Evolutionary conservation across 53 echinoderm and acorn worm genomes (phyloP).

Genomic region (Paelopatides confundens): DNA sequence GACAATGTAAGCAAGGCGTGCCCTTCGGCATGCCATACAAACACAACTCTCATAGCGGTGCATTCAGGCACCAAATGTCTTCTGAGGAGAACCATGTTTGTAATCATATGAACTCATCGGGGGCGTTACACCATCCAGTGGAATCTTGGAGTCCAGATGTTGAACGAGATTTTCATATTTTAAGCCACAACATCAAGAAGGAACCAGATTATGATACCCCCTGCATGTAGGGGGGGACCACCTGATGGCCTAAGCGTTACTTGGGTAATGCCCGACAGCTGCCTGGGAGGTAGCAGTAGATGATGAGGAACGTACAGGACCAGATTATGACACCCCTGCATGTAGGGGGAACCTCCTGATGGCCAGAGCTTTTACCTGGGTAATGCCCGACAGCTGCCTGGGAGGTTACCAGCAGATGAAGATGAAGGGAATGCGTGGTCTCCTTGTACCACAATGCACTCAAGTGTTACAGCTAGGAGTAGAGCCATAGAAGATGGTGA

Average conservation of each 20-base stretch:
- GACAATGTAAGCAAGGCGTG: slow-evolving; percentile 16
- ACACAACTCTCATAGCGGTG: slow-evolving; percentile 37
- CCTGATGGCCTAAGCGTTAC: neutral
- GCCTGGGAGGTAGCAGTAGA: too few species aligned
- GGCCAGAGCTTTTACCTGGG: neutral
- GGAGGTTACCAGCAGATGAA: too few species aligned
- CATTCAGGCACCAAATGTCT: slow-evolving; percentile 22
- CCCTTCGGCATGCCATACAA: slow-evolving; percentile 8
- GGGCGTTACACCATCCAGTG: neutral
- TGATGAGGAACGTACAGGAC: neutral
- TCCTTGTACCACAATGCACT: too few species aligned
- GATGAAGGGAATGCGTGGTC: too few species aligned
- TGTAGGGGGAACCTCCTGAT: neutral
- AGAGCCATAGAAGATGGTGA: too few species aligned
- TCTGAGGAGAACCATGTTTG: slow-evolving; percentile 10
- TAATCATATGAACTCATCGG: neutral
- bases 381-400: neutral
- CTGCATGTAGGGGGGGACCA: slow-evolving; percentile 18
- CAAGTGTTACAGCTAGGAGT: too few species aligned
- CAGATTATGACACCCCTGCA: slow-evolving; percentile 41
- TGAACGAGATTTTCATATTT: slow-evolving; percentile 7
- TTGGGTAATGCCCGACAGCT: neutral
- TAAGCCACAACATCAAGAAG: slow-evolving; percentile 19
- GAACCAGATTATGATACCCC: slow-evolving; percentile 41
- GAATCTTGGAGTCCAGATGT: slow-evolving; percentile 34